These are phyloP conservation scores for Trichopria drosophilae DNA, from an alignment of 2,888 invertebrate species.

Conservation along the genomic window DNA sequence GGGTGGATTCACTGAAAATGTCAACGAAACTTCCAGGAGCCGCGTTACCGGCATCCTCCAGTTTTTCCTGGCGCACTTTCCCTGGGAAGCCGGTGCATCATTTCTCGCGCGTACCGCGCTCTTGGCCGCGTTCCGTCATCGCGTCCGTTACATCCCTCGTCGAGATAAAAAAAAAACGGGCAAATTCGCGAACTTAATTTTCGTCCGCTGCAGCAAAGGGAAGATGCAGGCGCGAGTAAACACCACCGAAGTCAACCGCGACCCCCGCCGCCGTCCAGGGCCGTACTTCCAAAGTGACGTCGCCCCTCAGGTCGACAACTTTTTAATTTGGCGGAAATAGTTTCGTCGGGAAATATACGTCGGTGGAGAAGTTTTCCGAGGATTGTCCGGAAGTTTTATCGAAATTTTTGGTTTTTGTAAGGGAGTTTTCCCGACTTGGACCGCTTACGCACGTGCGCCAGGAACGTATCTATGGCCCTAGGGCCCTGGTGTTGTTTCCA, in stretches of 20 bases:
- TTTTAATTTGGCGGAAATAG: too few species aligned
- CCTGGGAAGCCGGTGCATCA: slow-evolving; percentile 41
- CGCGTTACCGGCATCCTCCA: slow-evolving; percentile 50
- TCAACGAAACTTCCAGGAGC: slow-evolving; percentile 33
- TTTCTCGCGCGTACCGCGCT: slow-evolving; percentile 42
- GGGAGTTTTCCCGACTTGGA: slow-evolving; percentile 2
- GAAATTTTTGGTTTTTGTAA: too few species aligned
- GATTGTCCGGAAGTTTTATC: too few species aligned
- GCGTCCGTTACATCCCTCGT: slow-evolving; percentile 27
- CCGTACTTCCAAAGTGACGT: slow-evolving; percentile 55
- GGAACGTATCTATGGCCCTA: slow-evolving; percentile 35
- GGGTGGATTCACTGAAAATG: slow-evolving; percentile 15
- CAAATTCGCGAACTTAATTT: slow-evolving; percentile 20
- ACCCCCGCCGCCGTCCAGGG: slow-evolving; percentile 47
- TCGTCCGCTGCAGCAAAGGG: too few species aligned
- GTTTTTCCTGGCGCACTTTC: slow-evolving; percentile 37
- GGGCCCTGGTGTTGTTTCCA: slow-evolving; percentile 43
- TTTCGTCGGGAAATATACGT: too few species aligned
- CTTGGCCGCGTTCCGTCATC: slow-evolving; percentile 44
- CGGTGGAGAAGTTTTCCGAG: too few species aligned
- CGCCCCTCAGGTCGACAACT: too few species aligned
- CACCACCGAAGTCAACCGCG: slow-evolving; percentile 61
- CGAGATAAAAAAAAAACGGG: slow-evolving; percentile 34
- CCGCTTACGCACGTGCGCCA: slow-evolving; percentile 39
- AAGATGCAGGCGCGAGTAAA: slow-evolving; percentile 56